These are phyloP conservation scores for Strongylocentrotus purpuratus DNA, from an alignment of 35 echinoderm and acorn worm species.

Conservation along the genomic window DNA sequence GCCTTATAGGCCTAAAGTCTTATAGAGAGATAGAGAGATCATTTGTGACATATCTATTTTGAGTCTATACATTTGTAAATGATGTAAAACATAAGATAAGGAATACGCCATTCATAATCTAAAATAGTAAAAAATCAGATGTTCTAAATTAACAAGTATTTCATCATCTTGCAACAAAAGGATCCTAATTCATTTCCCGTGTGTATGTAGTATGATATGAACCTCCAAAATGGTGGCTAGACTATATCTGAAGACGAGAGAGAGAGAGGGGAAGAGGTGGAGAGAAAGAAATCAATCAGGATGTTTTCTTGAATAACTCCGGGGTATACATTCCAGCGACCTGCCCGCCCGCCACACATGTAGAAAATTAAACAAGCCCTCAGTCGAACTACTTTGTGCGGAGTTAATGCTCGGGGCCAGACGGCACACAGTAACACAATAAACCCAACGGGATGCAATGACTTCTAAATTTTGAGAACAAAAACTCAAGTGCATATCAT, in stretches of 20 bases:
- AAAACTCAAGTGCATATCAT: slow-evolving; percentile 21
- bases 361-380: slow-evolving; percentile 40
- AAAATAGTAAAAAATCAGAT: neutral
- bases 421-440: slow-evolving; percentile 37
- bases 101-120: neutral
- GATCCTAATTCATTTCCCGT: neutral
- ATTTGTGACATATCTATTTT: too few relatives aligned
- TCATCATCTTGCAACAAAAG: neutral
- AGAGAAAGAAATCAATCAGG: slow-evolving; percentile 32
- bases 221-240: neutral
- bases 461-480: slow-evolving; percentile 23
- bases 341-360: slow-evolving; percentile 23
- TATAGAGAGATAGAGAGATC: too few relatives aligned
- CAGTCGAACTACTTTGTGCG: slow-evolving; percentile 7
- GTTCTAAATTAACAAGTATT: neutral
- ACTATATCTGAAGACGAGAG: neutral
- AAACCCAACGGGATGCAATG: slow-evolving; percentile 20
- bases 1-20: too few relatives aligned
- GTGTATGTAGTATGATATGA: neutral
- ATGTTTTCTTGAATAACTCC: slow-evolving; percentile 37
- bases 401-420: slow-evolving; percentile 32
- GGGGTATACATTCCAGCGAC: slow-evolving; percentile 39
- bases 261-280: neutral
- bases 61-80: too few relatives aligned
- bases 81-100: neutral